Conservation (phyloP, 2,888 invertebrate genomes). For the Noctua pronuba region DNA sequence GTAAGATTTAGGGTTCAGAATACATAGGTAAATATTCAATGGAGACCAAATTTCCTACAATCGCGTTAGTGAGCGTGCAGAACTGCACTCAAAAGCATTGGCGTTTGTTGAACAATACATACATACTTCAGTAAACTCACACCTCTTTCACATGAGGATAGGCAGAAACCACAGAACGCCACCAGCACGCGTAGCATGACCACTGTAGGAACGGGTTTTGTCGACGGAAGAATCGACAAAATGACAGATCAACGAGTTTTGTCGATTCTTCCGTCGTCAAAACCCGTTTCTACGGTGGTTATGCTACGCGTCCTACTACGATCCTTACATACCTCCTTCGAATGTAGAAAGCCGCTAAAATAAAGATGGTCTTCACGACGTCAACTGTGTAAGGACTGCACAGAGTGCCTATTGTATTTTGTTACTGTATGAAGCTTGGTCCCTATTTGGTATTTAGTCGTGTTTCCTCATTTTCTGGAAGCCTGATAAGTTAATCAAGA, state of each 20-base stretch:
- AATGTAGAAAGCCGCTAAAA: not conserved
- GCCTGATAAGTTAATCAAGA: not conserved
- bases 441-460: not conserved
- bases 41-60: not conserved
- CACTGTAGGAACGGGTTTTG: too few species aligned
- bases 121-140: not conserved
- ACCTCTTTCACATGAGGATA: not conserved
- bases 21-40: not conserved
- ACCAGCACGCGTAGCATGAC: too few species aligned
- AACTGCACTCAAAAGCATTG: not conserved
- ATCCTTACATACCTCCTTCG: not conserved
- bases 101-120: not conserved
- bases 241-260: too few species aligned
- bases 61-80: not conserved
- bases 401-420: not conserved
- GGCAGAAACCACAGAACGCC: not conserved
- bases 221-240: too few species aligned
- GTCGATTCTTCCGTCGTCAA: too few species aligned
- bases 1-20: not conserved
- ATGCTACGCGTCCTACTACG: too few species aligned
- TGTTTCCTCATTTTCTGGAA: not conserved
- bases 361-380: not conserved
- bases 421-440: conserved; percentile 23
- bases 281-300: too few species aligned
- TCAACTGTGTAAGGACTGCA: not conserved